Evolutionary conservation across 2,888 invertebrate genomes (phyloP), one percentile per base, ranked within the genome.

Genomic region (Chaitophorus viminalis): DNA sequence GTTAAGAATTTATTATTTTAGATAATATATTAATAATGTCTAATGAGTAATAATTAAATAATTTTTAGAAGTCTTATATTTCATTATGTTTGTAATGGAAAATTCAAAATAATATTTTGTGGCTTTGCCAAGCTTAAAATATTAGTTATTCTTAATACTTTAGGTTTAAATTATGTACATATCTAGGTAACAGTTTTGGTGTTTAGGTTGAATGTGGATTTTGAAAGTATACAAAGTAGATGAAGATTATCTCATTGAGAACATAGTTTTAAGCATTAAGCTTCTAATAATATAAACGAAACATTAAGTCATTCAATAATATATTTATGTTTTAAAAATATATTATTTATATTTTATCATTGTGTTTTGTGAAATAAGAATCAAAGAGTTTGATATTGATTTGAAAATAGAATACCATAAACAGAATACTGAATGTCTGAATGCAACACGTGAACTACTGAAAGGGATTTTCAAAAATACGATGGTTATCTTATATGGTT

Each of bases 391-490:
- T 3, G 18, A 31, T 46, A 31, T 82, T 14, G 25, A 31, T 31
- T 31, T 17, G 39, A 25, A 82, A 82, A 70, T 31, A 46, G 68
- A 81, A n/a, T 75, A 36, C 14, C 46, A 79, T 14, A n/a, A n/a
- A 39, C 31, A 39, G 79, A 39, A 39, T 21, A 65, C 14, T 4
- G 54, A 74, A 82, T n/a, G 82, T 74, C 14, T 4, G 54, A 74
- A 82, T n/a, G 82, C 82, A 82, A 82, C 82, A 82, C 74, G 74
- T 82, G 82, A 82, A 54, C n/a, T 29, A 36, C 54, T 54, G 82
- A 74, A 74, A 74, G n/a, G 54, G 52, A 72, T 72, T n/a, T 82
- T 74, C 74, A 54, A 82, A 54, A 72, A n/a, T 9, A 60, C 54
- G 54, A 74, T 82, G 74, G 72, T 82, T 82, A 74, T 74, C 82